Evolutionary conservation across 2,797 vertebrate genomes (phyloP), one percentile per base, ranked within the genome.

Genomic region (Hoplostethus mediterraneus): DNA sequence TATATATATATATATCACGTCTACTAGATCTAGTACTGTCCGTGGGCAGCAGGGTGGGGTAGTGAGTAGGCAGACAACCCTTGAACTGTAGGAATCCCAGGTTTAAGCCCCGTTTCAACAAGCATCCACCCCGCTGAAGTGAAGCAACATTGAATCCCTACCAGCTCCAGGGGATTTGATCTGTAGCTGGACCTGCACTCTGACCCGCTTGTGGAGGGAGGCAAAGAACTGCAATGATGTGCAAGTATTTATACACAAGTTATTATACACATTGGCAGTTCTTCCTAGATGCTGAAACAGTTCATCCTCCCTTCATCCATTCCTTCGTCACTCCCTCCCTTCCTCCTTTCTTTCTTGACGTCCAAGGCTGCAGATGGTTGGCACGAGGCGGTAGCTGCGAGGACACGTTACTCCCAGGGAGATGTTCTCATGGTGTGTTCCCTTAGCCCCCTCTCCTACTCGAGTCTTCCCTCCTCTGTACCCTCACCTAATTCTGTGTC

Each of bases 331-430:
- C 38, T 54, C 12, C 53, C 64, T 59, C 40, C 44, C 53, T 45
- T 57, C 56, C 36, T 33, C 28, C 40, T 66, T 51, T 52, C 56
- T 54, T 52, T 45, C 65, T 52, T 73, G 47, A 45, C 54, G 57
- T 77, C 63, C 63, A 85, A 70, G 53, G 33, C 75, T 73, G 74
- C 83, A 86, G 80, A 79, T 87, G 79, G 77, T 81, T 84, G 67
- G 74, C 78, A 62, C 47, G 31, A 61, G 59, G 48, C 47, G 11
- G 33, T 17, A 59, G 56, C 48, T 58, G 21, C 36, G 13, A 38
- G 65, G 31, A 58, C 14, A 62, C 36, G 5, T 54, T 49, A 61
- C n/a, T 38, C 48, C 14, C 17, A 42, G 14, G 40, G 14, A 52
- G 30, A 7, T 17, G 14, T 53, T 38, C 63, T n/a, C 36, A 17